Evolutionary conservation across 2,888 invertebrate species (phyloP), one percentile per base, ranked within the genome.

Genomic region (Epinotia demarniana): DNA sequence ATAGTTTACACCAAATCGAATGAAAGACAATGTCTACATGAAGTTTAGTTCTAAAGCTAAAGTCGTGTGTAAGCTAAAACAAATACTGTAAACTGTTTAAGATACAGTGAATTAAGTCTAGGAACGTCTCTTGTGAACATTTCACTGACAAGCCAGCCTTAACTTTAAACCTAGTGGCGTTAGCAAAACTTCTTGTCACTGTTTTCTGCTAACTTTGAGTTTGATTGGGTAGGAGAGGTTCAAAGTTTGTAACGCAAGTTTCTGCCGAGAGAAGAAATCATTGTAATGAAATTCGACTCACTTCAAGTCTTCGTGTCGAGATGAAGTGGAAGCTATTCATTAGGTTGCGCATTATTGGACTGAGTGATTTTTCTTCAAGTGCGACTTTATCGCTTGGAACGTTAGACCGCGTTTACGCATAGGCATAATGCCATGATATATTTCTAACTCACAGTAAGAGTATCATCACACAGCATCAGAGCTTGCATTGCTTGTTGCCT

Each of bases 161-260:
- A 63, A 76, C 80, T 82, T 81, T 79, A 81, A 79, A 79, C 78
- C 79, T 79, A 67, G 70, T 78, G 82, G 83, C 79, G 80, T 85
- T 80, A 84, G 86, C 80, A 77, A 87, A 91, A 90, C 86, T 90
- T 90, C 82, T 27, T 84, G 86, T 85, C 87, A 87, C 86, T 87
- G 89, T 90, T 91, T 91, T 89, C 89, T 85, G 82, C 81, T 82
- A 89, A 90, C 85, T 91, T 88, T 81, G 80, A 84, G 85, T 89
- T 87, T 90, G 92, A 92, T 92, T 91, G 89, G 89, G 86, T 87
- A 83, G 82, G 79, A 81, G 85, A 89, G 87, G 85, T 90, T 85
- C 75, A 79, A 80, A 79, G 80, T 79, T 78, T 79, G 79, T 77
- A 77, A 78, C 79, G 75, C 77, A 75, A 75, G 76, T 74, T 72